Base-by-base conservation (phyloP, 2,113 vertebrate species). In the Gracilinanus agilis region DNA sequence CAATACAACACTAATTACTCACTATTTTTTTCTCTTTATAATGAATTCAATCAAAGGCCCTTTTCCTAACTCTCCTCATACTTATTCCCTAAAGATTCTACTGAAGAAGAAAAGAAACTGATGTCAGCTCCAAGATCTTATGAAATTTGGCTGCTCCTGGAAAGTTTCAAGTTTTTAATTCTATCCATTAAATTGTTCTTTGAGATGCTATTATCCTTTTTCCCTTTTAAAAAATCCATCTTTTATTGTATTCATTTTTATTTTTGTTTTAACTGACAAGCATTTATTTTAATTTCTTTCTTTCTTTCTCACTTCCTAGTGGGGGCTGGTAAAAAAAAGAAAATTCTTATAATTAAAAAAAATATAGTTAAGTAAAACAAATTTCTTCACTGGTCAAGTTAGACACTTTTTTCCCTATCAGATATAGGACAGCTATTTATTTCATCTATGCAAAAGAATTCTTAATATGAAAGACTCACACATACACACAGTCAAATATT, bases 61-160 rank as follows among this genome's bases (percentile, higher is more conserved):
- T 56, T 89, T 44, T 91, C 53, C 55, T 58, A 67, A 29, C 10
- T 44, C 89, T 61, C 92, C 8, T 49, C 44, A 54, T 44, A 40
- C 25, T 94, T 49, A 27, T 89, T 92, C 83, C 67, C 21, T 9
- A 75, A n/a, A n/a, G 75, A 56, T 9, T 75, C 53, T n/a, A 90
- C 58, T 53, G 58, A 61, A 95, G 56, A 55, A 21, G 55, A 93
- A 88, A 88, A 25, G 61, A 53, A 93, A 91, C 21, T 90, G 75
- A 67, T 90, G 34, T 54, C 55, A 90, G 16, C n/a, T 93, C 9
- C 44, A 55, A 88, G 13, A 55, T 29, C 23, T 16, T 75, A 19
- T n/a, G 12, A 75, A 75, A 19, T n/a, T 40, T 49, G 53, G 27
- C 89, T 91, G 44, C 44, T 75, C 13, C 4, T 91, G 53, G 58